Percentiles rank a stretch among this genome's conserved stretches.
Conservation (phyloP, 2,797 vertebrate genomes). For the Melanotaenia pygmaea region DNA sequence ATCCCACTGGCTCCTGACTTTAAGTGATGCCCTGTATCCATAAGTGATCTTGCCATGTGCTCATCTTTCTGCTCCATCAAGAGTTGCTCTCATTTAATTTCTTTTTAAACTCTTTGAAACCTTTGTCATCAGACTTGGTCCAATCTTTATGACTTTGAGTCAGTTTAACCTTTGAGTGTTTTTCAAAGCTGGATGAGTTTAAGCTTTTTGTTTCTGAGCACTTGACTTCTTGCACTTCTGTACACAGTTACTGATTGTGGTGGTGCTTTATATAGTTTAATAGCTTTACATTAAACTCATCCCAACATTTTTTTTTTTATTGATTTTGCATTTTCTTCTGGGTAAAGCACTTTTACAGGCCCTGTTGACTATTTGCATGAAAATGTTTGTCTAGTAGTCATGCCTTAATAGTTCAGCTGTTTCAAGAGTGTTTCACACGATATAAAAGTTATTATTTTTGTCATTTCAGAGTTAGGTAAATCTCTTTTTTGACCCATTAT, state of each 20-base stretch:
- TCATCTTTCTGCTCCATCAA: neutral
- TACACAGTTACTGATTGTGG: neutral
- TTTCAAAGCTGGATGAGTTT: neutral
- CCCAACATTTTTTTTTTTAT: neutral
- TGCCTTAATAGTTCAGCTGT: neutral
- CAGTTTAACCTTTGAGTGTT: too few relatives aligned
- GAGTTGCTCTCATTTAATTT: neutral
- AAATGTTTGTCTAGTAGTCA: too few relatives aligned
- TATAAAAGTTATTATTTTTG: neutral
- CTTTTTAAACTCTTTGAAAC: neutral
- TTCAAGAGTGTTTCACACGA: neutral
- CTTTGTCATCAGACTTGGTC: neutral
- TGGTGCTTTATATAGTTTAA: neutral
- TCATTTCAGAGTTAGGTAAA: neutral
- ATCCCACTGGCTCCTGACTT: neutral
- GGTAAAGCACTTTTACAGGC: neutral
- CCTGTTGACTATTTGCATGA: neutral
- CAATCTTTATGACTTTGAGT: neutral
- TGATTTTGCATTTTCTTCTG: neutral
- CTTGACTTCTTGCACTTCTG: neutral
- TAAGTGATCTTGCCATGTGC: neutral
- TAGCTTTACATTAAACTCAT: neutral
- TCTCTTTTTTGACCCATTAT: neutral
- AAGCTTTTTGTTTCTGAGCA: neutral
- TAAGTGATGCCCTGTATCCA: neutral